phyloP scores from a whole-genome alignment of 2,113 vertebrate genomes.

The Brienomyrus longianalis region DNA sequence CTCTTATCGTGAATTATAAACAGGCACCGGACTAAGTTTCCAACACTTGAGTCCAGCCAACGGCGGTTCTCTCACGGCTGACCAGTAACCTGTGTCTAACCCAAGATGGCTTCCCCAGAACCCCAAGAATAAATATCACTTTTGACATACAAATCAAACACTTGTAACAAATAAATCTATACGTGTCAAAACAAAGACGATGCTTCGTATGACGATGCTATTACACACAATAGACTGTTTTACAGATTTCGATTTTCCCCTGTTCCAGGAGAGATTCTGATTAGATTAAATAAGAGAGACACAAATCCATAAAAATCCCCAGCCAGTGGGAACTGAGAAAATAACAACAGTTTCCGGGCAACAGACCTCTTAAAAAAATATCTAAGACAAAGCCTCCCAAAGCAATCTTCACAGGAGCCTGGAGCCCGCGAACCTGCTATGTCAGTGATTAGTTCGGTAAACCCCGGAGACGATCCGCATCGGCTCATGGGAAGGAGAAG shows the following conservation, averaged over 20 bases:
- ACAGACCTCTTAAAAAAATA: neutral
- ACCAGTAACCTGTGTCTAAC: neutral
- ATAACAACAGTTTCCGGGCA: neutral
- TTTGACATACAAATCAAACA: neutral
- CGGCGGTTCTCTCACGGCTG: neutral
- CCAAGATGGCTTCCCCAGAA: neutral
- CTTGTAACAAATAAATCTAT: neutral
- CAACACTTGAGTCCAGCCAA: neutral
- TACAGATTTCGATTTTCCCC: neutral
- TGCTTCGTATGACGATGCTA: no score
- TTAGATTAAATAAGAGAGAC: neutral
- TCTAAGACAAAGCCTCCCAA: neutral
- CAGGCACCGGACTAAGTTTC: neutral
- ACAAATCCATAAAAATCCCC: neutral
- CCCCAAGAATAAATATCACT: neutral
- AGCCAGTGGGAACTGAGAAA: neutral
- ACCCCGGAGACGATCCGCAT: neutral
- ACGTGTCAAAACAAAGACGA: neutral
- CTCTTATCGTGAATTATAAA: neutral
- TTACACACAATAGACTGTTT: neutral
- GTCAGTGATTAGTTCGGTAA: neutral
- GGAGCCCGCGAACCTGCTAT: neutral
- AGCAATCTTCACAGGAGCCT: neutral
- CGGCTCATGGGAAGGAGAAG: neutral
- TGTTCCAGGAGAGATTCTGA: neutral